Evolutionary conservation across 1,140 invertebrate species (phyloP).

Genomic region (Bombus waltoni): DNA sequence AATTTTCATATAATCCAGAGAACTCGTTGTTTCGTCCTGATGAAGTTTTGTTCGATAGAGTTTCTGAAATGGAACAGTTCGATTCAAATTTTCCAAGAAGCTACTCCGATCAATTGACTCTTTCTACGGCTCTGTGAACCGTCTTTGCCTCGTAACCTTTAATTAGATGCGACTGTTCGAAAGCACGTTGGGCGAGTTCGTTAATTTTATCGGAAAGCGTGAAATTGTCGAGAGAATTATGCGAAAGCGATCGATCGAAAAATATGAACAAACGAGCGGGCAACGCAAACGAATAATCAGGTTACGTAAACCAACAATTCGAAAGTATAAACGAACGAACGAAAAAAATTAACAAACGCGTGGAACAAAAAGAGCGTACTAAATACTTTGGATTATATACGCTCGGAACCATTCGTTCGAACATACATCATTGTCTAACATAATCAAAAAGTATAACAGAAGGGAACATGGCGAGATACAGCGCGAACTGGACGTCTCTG

Average conservation of each 20-base stretch:
- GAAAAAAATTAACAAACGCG: background rate
- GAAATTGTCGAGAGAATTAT: too few species aligned
- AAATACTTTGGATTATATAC: background rate
- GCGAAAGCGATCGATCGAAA: too few species aligned
- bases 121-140: too few species aligned
- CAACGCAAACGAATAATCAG: background rate
- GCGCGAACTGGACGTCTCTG: background rate
- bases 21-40: constrained; percentile 25
- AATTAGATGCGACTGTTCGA: background rate
- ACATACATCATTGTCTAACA: background rate
- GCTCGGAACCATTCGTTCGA: background rate
- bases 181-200: too few species aligned
- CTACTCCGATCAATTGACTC: background rate
- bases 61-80: constrained; percentile 6
- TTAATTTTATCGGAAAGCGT: background rate
- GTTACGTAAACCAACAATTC: background rate
- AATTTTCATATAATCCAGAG: background rate
- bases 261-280: background rate
- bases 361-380: background rate
- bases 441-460: background rate
- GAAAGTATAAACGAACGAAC: background rate
- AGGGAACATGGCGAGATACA: background rate
- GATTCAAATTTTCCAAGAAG: constrained; percentile 3
- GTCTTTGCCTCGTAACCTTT: background rate
- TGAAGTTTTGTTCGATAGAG: background rate